Conservation (phyloP, 1,140 invertebrate genomes). For the Heliconius hermathena region DNA sequence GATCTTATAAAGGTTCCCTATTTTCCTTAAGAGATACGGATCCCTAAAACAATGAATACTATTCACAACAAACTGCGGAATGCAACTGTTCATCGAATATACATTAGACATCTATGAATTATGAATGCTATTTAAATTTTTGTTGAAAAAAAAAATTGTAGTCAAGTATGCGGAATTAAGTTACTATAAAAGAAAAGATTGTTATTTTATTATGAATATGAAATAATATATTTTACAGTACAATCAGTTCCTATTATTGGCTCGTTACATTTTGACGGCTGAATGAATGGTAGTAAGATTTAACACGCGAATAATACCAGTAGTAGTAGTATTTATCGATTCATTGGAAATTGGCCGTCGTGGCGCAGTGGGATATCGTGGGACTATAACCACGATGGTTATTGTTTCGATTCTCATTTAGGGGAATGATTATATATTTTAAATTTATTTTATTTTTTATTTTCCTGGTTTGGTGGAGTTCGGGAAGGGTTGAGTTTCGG, state of each 20-base stretch:
- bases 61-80: constrained; percentile 23
- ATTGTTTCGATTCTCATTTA: neutral
- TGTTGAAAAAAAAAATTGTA: neutral
- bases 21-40: no score
- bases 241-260: neutral
- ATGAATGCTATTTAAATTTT: constrained; percentile 9
- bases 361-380: no score
- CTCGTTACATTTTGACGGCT: neutral
- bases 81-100: constrained; percentile 18
- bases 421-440: no score
- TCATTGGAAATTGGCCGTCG: no score
- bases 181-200: neutral
- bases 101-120: constrained; percentile 21
- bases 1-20: no score
- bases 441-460: no score
- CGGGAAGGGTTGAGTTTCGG: no score
- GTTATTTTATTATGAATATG: no score
- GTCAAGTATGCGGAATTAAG: neutral
- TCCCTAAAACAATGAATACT: neutral
- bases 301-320: neutral
- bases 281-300: neutral
- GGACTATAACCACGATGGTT: neutral
- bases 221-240: neutral
- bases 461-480: no score
- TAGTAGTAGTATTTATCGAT: neutral